Evolutionary conservation across 2,797 vertebrate species (phyloP), one percentile per base, ranked within the genome.

Genomic region (Taenioides sp.): DNA sequence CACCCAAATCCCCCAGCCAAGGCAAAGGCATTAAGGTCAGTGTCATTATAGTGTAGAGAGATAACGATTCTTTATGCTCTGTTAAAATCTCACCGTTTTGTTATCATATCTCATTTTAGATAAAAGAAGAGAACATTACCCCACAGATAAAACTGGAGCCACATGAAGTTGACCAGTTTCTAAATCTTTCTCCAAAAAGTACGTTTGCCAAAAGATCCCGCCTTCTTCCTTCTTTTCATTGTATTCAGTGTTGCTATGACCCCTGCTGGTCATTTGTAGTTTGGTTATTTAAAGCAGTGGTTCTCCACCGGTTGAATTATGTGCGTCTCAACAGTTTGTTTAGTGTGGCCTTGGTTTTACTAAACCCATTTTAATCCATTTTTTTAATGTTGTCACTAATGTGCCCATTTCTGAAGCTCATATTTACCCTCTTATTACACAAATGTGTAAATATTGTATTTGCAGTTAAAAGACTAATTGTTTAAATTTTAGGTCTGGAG

Each of bases 141-240:
- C 97, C 97, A 3, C 94, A 98, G 91, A 97, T 99, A 69, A 99
- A 99, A 81, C 82, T 99, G 92, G 97, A 99, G 76, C 97, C 97
- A 22, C 97, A 99, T 28, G 97, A 99, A 89, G 98, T 99, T 73
- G 98, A 99, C 87, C 97, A 97, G 90, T 99, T 99, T 82, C 94
- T 99, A 68, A 99, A 98, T 85, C 92, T 99, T 69, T 97, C 96
- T 62, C 93, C 96, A 70, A 98, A 98, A 98, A 96, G 98, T 99
- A 76, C 82, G 93, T 80, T 10, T 54, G 50, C 3, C 50, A 25
- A 2, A 27, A 22, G 57, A 1, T 55, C 5, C 18, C 0, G 25
- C 9, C 2, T 22, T 23, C 9, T 23, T 22, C 52, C 10, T 65
- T 27, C 17, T 61, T 17, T 16, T 28, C 52, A 5, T 16, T 68